phyloP scores from a whole-genome alignment of 2,888 invertebrate species.

The Hirtodrosophila histrioides region DNA sequence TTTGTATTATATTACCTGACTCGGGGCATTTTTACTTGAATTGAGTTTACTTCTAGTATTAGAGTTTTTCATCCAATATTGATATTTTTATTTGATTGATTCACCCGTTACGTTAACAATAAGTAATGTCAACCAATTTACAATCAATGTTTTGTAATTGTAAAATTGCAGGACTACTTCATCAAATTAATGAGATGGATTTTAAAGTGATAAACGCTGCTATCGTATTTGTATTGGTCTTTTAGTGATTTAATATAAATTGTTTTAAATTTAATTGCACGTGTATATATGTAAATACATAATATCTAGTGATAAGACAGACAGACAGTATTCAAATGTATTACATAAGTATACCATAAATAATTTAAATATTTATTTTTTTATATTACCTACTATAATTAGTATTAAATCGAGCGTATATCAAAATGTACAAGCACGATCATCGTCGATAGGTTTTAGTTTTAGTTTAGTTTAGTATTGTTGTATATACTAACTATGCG shows the following conservation, averaged over 20 bases:
- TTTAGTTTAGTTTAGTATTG: constrained; percentile 30
- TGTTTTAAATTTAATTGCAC: constrained; percentile 70
- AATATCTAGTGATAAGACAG: constrained; percentile 32
- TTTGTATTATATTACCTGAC: no score
- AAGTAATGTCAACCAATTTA: constrained; percentile 47
- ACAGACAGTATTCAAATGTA: constrained; percentile 34
- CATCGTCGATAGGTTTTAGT: constrained; percentile 9
- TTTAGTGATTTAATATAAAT: constrained; percentile 65
- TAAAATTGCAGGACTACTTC: constrained; percentile 84
- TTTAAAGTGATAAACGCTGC: constrained; percentile 82
- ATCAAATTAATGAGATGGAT: constrained; percentile 84
- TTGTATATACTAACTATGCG: constrained; percentile 1
- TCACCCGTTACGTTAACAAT: constrained; percentile 9
- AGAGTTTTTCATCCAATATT: background rate
- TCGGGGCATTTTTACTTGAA: no score
- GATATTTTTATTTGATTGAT: background rate
- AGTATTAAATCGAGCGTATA: constrained; percentile 40
- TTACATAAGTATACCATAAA: constrained; percentile 19
- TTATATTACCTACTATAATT: constrained; percentile 22
- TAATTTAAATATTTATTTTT: constrained; percentile 36
- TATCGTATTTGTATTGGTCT: constrained; percentile 78
- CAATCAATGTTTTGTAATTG: constrained; percentile 61
- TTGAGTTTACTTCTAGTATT: no score
- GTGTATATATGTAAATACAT: constrained; percentile 43
- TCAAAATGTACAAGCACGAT: constrained; percentile 48